These are phyloP conservation scores for Bradypus variegatus DNA, from an alignment of 2,797 vertebrate genomes.

Conservation along the genomic window DNA sequence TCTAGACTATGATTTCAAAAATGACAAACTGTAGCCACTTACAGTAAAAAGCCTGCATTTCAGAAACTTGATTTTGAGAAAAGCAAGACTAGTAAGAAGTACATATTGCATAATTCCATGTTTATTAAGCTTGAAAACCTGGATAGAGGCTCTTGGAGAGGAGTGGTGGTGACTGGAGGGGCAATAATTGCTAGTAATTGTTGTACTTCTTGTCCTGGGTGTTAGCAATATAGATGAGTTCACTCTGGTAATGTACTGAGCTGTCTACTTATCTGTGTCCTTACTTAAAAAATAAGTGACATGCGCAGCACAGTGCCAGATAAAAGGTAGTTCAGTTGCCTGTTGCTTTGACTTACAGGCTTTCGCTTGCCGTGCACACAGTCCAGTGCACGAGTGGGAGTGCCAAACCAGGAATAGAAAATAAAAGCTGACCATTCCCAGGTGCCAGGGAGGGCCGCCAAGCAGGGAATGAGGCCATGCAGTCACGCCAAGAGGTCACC, in stretches of 20 bases:
- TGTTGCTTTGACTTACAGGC: not conserved
- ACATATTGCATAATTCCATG: not conserved
- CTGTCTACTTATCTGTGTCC: not conserved
- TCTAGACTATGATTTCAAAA: not conserved
- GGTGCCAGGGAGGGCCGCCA: not conserved
- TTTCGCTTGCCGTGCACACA: not conserved
- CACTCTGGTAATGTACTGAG: not conserved
- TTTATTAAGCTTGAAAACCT: not conserved
- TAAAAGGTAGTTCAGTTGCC: not conserved
- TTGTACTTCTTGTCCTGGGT: not conserved
- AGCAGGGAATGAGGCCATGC: not conserved
- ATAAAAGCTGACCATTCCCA: not conserved
- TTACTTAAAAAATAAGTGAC: not conserved
- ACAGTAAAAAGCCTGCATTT: not conserved
- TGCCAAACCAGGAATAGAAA: not conserved
- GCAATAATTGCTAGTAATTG: not conserved
- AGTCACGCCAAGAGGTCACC: not conserved
- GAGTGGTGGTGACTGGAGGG: not conserved
- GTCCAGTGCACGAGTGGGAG: not conserved
- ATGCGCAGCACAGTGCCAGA: not conserved
- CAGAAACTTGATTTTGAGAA: constrained; percentile 19
- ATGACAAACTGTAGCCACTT: not conserved
- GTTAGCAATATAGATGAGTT: not conserved
- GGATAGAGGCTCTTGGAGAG: not conserved
- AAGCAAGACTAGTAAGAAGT: not conserved